Base-by-base conservation (phyloP, 2,113 vertebrate species). In the Ardeotis arabs region DNA sequence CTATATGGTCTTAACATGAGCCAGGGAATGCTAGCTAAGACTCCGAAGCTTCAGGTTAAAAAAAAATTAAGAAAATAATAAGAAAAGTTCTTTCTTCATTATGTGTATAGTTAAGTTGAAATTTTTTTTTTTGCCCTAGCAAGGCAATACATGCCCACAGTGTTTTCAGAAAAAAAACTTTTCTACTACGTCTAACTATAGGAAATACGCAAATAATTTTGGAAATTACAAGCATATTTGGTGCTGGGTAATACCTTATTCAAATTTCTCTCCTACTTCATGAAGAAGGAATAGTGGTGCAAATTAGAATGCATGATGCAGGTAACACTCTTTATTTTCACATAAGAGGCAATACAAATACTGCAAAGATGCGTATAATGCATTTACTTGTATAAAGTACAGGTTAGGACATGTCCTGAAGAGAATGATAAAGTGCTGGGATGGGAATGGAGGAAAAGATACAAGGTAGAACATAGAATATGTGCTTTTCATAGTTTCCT, bases 381-480 rank as follows among this genome's bases (percentile, higher is more conserved):
- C 0, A 11, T 66, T 83, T 68, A 8, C 25, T 74, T 63, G 64
- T 6, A 24, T 5, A 50, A 3, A 73, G 12, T 2, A 0, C 0
- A 3, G 49, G 4, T 14, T 83, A 22, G 55, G 28, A 66, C 20
- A 28, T 14, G 12, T 55, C 67, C 31, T 72, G 33, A 81, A 74
- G 50, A 70, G 7, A 67, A 74, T 63, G 1, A 70, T 68, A 47
- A 91, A 73, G 35, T 41, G 3, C n/a, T 89, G 27, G 33, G 27
- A 53, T 10, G 4, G 24, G 2, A 91, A n/a, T 10, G 76, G 12
- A 50, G n/a, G 13, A 73, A 94, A 84, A 79, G 16, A 22, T 31
- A 29, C 6, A 69, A 69, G 29, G 21, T 23, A 50, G 12, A 31
- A 66, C 50, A 22, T 10, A 85, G 17, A 82, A 53, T 78, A 79